Evolutionary conservation across 1,140 invertebrate genomes (phyloP), one percentile per base, ranked within the genome.

Genomic region (Papilio machaon): DNA sequence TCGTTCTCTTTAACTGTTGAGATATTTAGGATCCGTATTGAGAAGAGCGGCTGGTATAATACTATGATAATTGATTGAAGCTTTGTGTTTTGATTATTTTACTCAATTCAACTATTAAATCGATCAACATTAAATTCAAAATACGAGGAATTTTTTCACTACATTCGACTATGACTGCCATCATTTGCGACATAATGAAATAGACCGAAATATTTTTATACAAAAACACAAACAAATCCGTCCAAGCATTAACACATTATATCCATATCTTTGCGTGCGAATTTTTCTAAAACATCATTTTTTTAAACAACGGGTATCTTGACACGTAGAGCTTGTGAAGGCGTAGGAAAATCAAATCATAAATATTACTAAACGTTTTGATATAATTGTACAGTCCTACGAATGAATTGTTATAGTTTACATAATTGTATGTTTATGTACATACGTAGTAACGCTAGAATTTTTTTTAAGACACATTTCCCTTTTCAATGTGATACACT

Each of bases 361-460:
- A 70, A 64, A 70, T 70, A 70, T 35, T 70, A 70, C 64, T 35
- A 10, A 70, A 15, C 30, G 2, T 30, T 70, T 67, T 23, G 11
- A 35, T 10, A 35, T 35, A 11, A 15, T 11, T 70, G 64, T 35
- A 70, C 82, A 84, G 75, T 73, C 46, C 49, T 67, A 79, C 80
- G 1, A 15, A 38, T 15, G 13, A 35, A 35, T 38, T 70, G 30
- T 2, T 15, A 83, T 85, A 85, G 79, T 54, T 84, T 81, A 87
- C 84, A 52, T 15, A 10, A 6, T 6, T 77, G 3, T 60, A 2
- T 23, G 2, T 77, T 2, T 60, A 2, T 23, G 13, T 49, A 23
- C 23, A 54, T 49, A 75, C 11, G 74, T 77, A 77, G 75, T 77
- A 60, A 17, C 19, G 75, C 49, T 77, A 77, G n/a, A n/a, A n/a